These are phyloP conservation scores for Lutjanus argentimaculatus DNA, from an alignment of 2,797 vertebrate genomes.

Conservation along the genomic window DNA sequence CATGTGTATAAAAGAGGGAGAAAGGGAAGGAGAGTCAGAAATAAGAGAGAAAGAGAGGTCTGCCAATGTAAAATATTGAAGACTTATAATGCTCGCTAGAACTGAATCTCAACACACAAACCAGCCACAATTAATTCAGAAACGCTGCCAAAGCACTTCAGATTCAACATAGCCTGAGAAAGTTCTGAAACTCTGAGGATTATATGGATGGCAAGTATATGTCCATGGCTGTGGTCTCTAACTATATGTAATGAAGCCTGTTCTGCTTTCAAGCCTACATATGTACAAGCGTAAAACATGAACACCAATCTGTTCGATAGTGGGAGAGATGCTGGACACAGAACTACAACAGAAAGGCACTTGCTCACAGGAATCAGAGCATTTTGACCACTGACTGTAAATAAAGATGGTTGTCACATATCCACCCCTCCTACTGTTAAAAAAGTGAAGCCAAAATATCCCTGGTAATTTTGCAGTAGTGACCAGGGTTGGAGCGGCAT, in stretches of 20 bases:
- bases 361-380: background rate
- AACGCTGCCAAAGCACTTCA: constrained; percentile 40
- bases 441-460: too few relatives aligned
- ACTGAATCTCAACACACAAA: constrained; percentile 31
- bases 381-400: background rate
- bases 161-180: constrained; percentile 15
- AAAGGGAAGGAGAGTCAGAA: constrained; percentile 32
- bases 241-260: background rate
- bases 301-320: background rate
- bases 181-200: constrained; percentile 23
- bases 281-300: background rate
- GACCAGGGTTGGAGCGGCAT: too few relatives aligned
- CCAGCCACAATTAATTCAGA: constrained; percentile 38
- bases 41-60: constrained; percentile 26
- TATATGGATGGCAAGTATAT: background rate
- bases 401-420: too few relatives aligned
- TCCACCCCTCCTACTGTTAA: too few relatives aligned
- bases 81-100: constrained; percentile 27
- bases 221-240: background rate
- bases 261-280: background rate
- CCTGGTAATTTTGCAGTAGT: too few relatives aligned
- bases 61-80: constrained; percentile 45
- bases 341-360: background rate
- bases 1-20: constrained; percentile 35
- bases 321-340: background rate